Percentiles rank a stretch among this genome's conserved stretches.
These are phyloP conservation scores for Polypedilum pembai DNA, from an alignment of 1,140 invertebrate genomes.

Conservation along the genomic window DNA sequence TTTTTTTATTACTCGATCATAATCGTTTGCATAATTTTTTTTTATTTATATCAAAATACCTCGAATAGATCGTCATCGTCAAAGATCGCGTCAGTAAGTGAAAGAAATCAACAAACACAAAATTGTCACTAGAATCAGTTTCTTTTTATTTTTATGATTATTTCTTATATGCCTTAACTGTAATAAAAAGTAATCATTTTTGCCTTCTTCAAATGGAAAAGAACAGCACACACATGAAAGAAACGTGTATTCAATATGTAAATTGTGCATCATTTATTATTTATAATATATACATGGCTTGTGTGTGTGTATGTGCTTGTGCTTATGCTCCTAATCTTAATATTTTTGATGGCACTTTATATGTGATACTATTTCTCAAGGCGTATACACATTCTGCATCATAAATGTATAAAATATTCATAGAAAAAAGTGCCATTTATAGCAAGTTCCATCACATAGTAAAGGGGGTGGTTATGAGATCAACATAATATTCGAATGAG, in stretches of 20 bases:
- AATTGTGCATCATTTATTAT: constrained; percentile 27
- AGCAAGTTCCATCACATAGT: constrained; percentile 4
- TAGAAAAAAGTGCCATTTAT: constrained; percentile 26
- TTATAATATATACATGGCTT: background rate
- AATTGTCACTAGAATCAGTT: background rate
- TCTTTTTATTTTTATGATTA: background rate
- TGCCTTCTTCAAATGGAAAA: background rate
- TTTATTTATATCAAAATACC: too few species aligned
- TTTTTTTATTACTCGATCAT: constrained; percentile 1
- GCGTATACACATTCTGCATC: constrained; percentile 21
- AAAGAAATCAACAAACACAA: background rate
- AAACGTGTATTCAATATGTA: constrained; percentile 16
- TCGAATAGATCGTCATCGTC: too few species aligned
- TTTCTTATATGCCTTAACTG: background rate
- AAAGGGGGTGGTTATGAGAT: constrained; percentile 1
- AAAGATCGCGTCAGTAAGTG: too few species aligned
- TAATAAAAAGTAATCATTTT: background rate
- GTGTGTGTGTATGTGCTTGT: background rate
- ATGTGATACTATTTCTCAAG: constrained; percentile 23
- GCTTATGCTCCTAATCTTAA: constrained; percentile 20
- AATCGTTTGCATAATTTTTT: constrained; percentile 18
- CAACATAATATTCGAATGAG: background rate
- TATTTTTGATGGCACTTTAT: constrained; percentile 27
- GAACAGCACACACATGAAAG: background rate
- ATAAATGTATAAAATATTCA: constrained; percentile 26